phyloP scores from a whole-genome alignment of 2,888 invertebrate genomes.

The Myopa tessellatipennis region DNA sequence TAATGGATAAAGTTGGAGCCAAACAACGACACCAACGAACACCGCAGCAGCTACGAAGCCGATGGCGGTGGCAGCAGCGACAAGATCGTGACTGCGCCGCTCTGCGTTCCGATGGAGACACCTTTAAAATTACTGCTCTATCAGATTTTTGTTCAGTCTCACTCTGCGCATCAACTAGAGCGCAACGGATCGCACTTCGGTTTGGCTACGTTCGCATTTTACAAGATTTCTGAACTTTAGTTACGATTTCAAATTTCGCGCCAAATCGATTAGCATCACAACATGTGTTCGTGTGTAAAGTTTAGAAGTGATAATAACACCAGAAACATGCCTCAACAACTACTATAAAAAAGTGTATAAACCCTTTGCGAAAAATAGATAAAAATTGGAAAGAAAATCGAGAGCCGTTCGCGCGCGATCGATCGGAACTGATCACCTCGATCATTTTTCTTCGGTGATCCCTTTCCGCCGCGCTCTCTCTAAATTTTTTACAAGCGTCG shows the following conservation, averaged over 20 bases:
- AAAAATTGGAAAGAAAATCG: conserved; percentile 15
- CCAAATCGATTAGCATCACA: conserved; percentile 26
- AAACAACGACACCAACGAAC: background rate
- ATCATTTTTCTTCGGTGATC: conserved; percentile 2
- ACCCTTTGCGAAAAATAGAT: conserved; percentile 3
- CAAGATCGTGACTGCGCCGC: conserved; percentile 5
- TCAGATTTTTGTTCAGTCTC: conserved; percentile 64
- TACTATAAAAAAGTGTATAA: conserved; percentile 12
- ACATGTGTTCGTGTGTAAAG: background rate
- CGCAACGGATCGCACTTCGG: conserved; percentile 37
- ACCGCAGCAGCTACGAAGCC: conserved; percentile 14
- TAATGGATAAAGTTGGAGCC: conserved; percentile 14
- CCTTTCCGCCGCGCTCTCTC: background rate
- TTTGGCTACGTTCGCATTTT: background rate
- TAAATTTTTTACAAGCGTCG: conserved; percentile 32
- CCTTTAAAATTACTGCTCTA: conserved; percentile 58
- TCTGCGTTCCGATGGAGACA: conserved; percentile 31
- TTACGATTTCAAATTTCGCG: conserved; percentile 29
- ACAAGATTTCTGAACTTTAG: background rate
- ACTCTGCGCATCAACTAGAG: conserved; percentile 59
- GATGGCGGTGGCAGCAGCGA: background rate
- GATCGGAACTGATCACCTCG: conserved; percentile 9
- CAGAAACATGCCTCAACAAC: background rate
- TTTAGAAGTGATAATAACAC: conserved; percentile 13
- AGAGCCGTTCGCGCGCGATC: conserved; percentile 30